These are phyloP conservation scores for Ectropis grisescens DNA, from an alignment of 1,140 invertebrate genomes.

Conservation along the genomic window DNA sequence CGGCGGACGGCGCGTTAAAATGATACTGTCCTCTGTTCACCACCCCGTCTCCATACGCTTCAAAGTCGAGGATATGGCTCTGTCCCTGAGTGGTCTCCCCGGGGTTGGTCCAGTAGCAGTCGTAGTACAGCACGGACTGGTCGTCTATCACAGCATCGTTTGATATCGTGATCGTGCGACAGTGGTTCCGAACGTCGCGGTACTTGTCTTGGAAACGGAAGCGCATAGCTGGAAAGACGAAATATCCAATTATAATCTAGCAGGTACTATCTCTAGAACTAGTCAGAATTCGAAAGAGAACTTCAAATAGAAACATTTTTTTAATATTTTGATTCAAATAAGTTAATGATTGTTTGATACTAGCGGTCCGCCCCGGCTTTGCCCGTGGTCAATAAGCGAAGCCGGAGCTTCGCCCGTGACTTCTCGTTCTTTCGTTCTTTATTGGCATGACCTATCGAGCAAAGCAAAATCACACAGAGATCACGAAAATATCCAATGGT, in stretches of 20 bases:
- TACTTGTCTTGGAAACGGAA: constrained; percentile 43
- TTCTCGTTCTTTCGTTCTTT: too few species aligned
- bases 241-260: neutral
- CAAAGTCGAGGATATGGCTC: constrained; percentile 47
- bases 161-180: constrained; percentile 49
- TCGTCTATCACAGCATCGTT: constrained; percentile 45
- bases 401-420: too few species aligned
- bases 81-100: constrained; percentile 34
- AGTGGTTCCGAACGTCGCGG: constrained; percentile 30
- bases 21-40: constrained; percentile 46
- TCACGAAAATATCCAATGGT: too few species aligned
- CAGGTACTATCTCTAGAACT: neutral
- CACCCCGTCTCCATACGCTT: constrained; percentile 28
- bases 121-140: constrained; percentile 52
- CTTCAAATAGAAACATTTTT: too few species aligned
- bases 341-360: too few species aligned
- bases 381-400: too few species aligned
- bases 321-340: too few species aligned
- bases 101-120: constrained; percentile 48
- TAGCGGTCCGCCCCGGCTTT: too few species aligned
- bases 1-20: constrained; percentile 47
- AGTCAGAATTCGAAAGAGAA: too few species aligned
- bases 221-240: constrained; percentile 52
- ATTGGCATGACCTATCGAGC: too few species aligned
- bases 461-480: too few species aligned